A percentile compares a stretch with the other conserved stretches of the same genome.
phyloP scores from a whole-genome alignment of 2,888 invertebrate species.

The Apodemia zela region DNA sequence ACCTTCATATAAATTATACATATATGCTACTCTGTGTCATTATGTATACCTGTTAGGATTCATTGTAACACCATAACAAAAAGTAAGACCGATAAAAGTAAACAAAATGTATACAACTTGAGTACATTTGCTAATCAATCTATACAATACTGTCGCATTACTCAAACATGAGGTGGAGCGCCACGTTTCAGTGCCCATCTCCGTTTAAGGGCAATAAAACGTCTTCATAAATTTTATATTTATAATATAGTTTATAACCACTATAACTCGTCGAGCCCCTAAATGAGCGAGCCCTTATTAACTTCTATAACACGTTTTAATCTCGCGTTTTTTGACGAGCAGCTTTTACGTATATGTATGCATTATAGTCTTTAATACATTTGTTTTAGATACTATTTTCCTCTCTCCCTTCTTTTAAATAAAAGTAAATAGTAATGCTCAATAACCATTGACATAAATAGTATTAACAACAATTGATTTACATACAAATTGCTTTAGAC shows the following conservation, averaged over 20 bases:
- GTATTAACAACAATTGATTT: conserved; percentile 80
- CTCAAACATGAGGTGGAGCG: conserved; percentile 12
- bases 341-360: conserved; percentile 36
- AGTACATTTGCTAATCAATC: conserved; percentile 12
- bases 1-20: too few species aligned
- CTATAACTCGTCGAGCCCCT: conserved; percentile 51
- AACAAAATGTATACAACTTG: not conserved
- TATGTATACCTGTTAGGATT: too few species aligned
- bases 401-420: conserved; percentile 38
- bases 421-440: conserved; percentile 72
- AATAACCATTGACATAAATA: conserved; percentile 78
- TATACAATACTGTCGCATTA: conserved; percentile 2
- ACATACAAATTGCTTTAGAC: conserved; percentile 81
- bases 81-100: not conserved
- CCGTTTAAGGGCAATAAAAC: conserved; percentile 41
- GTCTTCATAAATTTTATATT: conserved; percentile 64
- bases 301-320: conserved; percentile 60
- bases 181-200: conserved; percentile 25
- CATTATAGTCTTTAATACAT: conserved; percentile 37
- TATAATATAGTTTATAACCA: conserved; percentile 69
- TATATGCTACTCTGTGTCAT: too few species aligned
- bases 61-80: not conserved
- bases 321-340: conserved; percentile 55
- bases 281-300: conserved; percentile 63
- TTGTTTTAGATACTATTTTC: conserved; percentile 41